A percentile compares a stretch with the other conserved stretches of the same genome.
These are phyloP conservation scores for Halcyon chelicuti DNA, from an alignment of 2,797 vertebrate genomes.

Conservation along the genomic window DNA sequence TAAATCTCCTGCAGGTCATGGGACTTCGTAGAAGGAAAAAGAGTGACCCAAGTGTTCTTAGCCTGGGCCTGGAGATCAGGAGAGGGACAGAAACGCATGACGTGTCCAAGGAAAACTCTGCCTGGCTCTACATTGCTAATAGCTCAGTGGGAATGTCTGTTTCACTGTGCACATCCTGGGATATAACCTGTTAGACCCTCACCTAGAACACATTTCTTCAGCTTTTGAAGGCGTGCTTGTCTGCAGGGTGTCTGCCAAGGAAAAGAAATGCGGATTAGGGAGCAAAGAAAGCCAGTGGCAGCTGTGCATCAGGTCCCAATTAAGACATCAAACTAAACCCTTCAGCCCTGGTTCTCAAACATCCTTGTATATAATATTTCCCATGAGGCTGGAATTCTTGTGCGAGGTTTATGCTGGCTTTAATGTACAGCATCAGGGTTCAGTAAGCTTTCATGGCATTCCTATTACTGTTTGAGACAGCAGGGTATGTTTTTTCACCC, in stretches of 20 bases:
- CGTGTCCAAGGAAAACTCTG: conserved; percentile 65
- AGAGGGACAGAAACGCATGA: conserved; percentile 11
- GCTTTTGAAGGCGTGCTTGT: conserved; percentile 44
- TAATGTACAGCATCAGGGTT: conserved; percentile 54
- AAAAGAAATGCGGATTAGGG: conserved; percentile 68
- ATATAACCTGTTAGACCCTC: conserved; percentile 60
- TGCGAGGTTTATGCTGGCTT: conserved; percentile 38
- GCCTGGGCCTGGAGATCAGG: not conserved
- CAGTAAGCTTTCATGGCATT: conserved; percentile 31
- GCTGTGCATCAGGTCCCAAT: conserved; percentile 71
- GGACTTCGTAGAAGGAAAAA: not conserved
- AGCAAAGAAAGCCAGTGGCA: conserved; percentile 67
- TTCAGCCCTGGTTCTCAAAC: conserved; percentile 66
- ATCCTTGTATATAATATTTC: conserved; percentile 67
- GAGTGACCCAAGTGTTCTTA: not conserved
- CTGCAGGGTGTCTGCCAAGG: conserved; percentile 61
- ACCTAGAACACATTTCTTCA: conserved; percentile 52
- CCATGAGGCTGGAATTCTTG: conserved; percentile 58
- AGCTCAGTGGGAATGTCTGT: conserved; percentile 31
- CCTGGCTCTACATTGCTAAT: conserved; percentile 41
- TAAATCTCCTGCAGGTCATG: conserved; percentile 49
- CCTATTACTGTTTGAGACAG: conserved; percentile 17
- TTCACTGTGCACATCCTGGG: conserved; percentile 18
- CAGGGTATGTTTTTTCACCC: conserved; percentile 1
- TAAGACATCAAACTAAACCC: conserved; percentile 70